These are phyloP conservation scores for Porites australiensis DNA, from an alignment of 64 coral and sea anemone genomes.

Conservation along the genomic window DNA sequence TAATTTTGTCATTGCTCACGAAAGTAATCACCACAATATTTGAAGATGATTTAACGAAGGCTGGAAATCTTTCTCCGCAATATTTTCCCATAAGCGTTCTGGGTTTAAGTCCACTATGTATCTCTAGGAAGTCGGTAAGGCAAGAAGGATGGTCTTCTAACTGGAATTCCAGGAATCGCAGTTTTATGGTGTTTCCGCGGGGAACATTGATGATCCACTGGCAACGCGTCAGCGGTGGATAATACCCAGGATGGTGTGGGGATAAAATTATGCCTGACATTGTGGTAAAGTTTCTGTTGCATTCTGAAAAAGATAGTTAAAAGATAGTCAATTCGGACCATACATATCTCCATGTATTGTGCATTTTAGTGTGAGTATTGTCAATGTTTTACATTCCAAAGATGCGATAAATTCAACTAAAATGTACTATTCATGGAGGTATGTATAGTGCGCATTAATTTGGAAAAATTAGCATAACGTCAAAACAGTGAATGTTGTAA, in stretches of 20 bases:
- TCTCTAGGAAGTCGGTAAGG: not conserved
- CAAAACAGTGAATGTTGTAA: too few relatives aligned
- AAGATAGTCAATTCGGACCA: not conserved
- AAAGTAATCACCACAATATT: not conserved
- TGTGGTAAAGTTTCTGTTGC: not conserved
- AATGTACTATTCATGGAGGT: too few relatives aligned
- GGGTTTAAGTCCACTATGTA: not conserved
- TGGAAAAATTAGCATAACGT: too few relatives aligned
- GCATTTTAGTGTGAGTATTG: too few relatives aligned
- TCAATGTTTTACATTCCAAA: too few relatives aligned
- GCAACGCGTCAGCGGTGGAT: not conserved
- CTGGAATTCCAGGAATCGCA: constrained; percentile 31
- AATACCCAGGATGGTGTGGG: not conserved
- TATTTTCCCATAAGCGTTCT: not conserved
- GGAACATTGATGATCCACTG: constrained; percentile 16
- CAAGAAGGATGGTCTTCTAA: constrained; percentile 31
- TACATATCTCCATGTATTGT: too few relatives aligned
- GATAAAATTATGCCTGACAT: constrained; percentile 1
- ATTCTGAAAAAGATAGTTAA: not conserved
- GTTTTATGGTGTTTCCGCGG: not conserved
- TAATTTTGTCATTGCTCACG: not conserved
- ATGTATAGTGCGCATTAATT: too few relatives aligned
- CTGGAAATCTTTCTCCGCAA: constrained; percentile 2
- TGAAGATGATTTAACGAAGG: not conserved
- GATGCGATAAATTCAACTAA: too few relatives aligned